phyloP scores from a whole-genome alignment of 2,888 invertebrate genomes.

The Salticus scenicus region DNA sequence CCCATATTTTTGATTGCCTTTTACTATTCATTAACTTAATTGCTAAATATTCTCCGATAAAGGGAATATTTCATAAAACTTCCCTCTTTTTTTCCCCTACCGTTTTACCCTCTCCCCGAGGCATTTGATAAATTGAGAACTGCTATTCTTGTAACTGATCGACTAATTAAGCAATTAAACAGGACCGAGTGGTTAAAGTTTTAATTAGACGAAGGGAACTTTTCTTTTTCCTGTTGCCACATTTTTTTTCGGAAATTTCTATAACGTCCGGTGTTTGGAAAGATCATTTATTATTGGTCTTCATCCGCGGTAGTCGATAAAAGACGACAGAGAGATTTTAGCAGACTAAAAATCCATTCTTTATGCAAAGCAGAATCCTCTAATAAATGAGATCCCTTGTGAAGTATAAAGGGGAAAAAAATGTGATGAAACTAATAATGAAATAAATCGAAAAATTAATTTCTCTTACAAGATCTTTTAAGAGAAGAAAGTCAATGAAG shows the following conservation, averaged over 20 bases:
- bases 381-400: conserved; percentile 23
- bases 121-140: conserved; percentile 67
- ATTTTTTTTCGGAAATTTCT: conserved; percentile 30
- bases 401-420: conserved; percentile 14
- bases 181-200: conserved; percentile 67
- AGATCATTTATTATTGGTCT: conserved; percentile 65
- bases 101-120: conserved; percentile 39
- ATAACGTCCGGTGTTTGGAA: conserved; percentile 16
- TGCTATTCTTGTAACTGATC: conserved; percentile 59
- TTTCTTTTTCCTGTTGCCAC: conserved; percentile 14
- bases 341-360: conserved; percentile 45
- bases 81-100: conserved; percentile 35
- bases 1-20: conserved; percentile 58
- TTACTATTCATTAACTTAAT: conserved; percentile 68
- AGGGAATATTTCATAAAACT: conserved; percentile 68
- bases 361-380: conserved; percentile 55
- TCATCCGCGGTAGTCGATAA: conserved; percentile 64
- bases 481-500: conserved; percentile 9
- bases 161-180: conserved; percentile 69
- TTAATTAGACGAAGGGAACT: conserved; percentile 53
- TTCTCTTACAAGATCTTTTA: conserved; percentile 33
- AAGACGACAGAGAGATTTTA: conserved; percentile 40
- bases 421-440: conserved; percentile 49
- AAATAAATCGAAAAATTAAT: conserved; percentile 65
- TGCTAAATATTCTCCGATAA: conserved; percentile 66